A percentile compares a stretch with the other conserved stretches of the same genome.
These are phyloP conservation scores for Dryobotodes eremita DNA, from an alignment of 2,888 invertebrate genomes.

Conservation along the genomic window DNA sequence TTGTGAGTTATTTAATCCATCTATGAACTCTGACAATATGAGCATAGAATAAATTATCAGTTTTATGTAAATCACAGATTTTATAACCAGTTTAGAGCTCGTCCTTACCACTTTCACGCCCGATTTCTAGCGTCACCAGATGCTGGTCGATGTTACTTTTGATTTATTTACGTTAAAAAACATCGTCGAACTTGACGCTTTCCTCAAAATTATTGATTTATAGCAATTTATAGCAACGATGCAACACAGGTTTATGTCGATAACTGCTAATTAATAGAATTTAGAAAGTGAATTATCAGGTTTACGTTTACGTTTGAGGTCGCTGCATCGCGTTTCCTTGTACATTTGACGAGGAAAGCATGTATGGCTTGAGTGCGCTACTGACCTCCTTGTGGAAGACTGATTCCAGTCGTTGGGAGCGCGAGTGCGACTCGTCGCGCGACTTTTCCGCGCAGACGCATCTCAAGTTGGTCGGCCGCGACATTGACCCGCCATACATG, in stretches of 20 bases:
- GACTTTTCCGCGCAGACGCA: slow-evolving; percentile 85
- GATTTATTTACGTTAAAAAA: slow-evolving; percentile 69
- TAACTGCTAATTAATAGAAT: slow-evolving; percentile 56
- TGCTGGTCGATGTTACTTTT: slow-evolving; percentile 74
- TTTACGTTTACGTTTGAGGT: slow-evolving; percentile 45
- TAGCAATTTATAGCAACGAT: slow-evolving; percentile 53
- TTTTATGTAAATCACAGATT: slow-evolving; percentile 82
- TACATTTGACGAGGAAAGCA: slow-evolving; percentile 62
- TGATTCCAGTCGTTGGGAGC: slow-evolving; percentile 76
- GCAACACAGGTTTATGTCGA: slow-evolving; percentile 57
- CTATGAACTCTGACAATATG: slow-evolving; percentile 66
- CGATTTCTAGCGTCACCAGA: slow-evolving; percentile 82
- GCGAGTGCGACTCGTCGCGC: slow-evolving; percentile 78
- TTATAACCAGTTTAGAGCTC: slow-evolving; percentile 81
- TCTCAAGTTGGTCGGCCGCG: slow-evolving; percentile 86
- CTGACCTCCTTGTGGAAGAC: slow-evolving; percentile 85
- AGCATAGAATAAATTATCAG: slow-evolving; percentile 71
- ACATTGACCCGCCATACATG: slow-evolving; percentile 89
- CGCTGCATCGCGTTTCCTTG: slow-evolving; percentile 48
- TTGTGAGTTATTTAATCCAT: slow-evolving; percentile 61
- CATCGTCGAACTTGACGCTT: slow-evolving; percentile 39
- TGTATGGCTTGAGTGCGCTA: slow-evolving; percentile 75
- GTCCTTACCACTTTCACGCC: slow-evolving; percentile 84
- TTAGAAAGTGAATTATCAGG: slow-evolving; percentile 67
- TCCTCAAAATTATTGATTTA: slow-evolving; percentile 50